Percentiles rank a stretch among this genome's conserved stretches.
Conservation (phyloP, 2,113 vertebrate genomes). For the Spheniscus mendiculus region DNA sequence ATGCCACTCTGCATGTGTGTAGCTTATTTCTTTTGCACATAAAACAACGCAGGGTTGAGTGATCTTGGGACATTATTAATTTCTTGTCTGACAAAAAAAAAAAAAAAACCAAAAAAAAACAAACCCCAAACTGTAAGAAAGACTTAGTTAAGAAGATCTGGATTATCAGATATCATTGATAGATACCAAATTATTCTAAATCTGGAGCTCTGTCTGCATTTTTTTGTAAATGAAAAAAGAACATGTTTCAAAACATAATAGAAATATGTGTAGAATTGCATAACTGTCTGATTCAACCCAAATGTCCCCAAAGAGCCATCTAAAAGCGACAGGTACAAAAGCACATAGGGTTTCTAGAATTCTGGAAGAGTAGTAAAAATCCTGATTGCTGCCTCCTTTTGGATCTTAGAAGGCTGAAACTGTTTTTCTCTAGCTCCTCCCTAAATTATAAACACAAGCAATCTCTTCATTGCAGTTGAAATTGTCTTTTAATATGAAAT, state of each 20-base stretch:
- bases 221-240: neutral
- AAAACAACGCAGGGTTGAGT: neutral
- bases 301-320: neutral
- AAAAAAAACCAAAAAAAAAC: neutral
- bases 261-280: neutral
- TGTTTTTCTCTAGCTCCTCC: neutral
- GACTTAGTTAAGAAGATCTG: neutral
- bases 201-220: neutral
- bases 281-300: neutral
- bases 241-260: neutral
- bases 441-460: neutral
- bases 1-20: neutral
- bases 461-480: neutral
- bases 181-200: neutral
- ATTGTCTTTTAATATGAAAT: neutral
- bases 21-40: neutral
- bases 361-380: neutral
- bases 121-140: neutral
- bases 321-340: neutral
- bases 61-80: neutral
- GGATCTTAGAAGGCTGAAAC: neutral
- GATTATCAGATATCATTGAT: neutral
- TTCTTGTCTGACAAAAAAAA: neutral
- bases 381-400: neutral
- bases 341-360: neutral